Evolutionary conservation across 2,113 vertebrate species (phyloP), one percentile per base, ranked within the genome.

Genomic region (Sitta europaea): DNA sequence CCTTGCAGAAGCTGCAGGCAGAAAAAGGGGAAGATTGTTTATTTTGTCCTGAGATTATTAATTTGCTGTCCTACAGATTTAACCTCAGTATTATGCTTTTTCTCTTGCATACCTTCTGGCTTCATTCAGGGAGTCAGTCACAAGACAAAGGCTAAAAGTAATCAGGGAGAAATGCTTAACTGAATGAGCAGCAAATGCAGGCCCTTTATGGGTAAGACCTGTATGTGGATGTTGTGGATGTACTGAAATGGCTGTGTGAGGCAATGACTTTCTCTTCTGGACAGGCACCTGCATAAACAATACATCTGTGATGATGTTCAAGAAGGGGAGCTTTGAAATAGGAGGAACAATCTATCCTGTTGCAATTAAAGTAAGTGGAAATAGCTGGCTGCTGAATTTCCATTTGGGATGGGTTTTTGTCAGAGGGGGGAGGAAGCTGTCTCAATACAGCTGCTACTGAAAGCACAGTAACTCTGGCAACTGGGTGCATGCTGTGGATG

Each of bases 231-330:
- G 18, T 18, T 31, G 38, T 25, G 15, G 15, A 66, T 78, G 51
- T 66, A 4, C 27, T 45, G 58, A 75, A 85, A 31, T 53, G 29
- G 9, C 11, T 82, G 27, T 65, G 47, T 85, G 67, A 82, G 91
- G 17, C 53, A 85, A 23, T 43, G 23, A 48, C n/a, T 79, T 47
- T 1, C 3, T 94, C 47, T 86, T 90, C 31, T 50, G 76, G 45
- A 50, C 93, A 99, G 99, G 99, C 85, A 99, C 99, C 71, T 99
- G 99, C 86, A 98, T 99, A 96, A 99, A 99, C 93, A 99, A 99
- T 93, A 99, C 99, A 10, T 99, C 99, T 0, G 99, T 99, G 86
- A 99, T 99, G 99, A 99, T 99, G 99, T 99, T 99, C 92, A 99
- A 99, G 97, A 99, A 99, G 76, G 99, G 99, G 89, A 99, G 99